Evolutionary conservation across 2,888 invertebrate species (phyloP).

Genomic region (Aphelenchoides bicaudatus): DNA sequence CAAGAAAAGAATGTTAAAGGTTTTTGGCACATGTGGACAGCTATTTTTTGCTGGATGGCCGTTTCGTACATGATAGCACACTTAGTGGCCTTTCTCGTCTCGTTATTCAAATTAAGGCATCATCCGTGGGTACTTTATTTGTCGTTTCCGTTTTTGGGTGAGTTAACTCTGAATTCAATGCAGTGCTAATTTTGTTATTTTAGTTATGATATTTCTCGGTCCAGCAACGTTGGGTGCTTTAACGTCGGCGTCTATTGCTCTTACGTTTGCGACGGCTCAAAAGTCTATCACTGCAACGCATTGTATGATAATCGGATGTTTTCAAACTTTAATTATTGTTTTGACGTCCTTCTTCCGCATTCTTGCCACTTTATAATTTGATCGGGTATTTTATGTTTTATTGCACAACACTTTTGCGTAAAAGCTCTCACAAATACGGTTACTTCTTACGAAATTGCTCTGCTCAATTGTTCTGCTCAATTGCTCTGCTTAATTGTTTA

Average conservation of each 20-base stretch:
- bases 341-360: constrained; percentile 43
- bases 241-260: constrained; percentile 36
- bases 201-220: constrained; percentile 33
- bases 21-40: constrained; percentile 47
- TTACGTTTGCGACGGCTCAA: constrained; percentile 35
- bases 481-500: too few species aligned
- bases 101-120: constrained; percentile 44
- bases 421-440: too few species aligned
- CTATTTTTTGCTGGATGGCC: constrained; percentile 52
- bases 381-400: too few species aligned
- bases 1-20: constrained; percentile 33
- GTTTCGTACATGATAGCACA: constrained; percentile 39
- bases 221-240: constrained; percentile 33
- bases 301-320: constrained; percentile 45
- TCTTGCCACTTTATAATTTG: constrained; percentile 43
- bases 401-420: too few species aligned
- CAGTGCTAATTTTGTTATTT: constrained; percentile 10
- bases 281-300: constrained; percentile 45
- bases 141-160: constrained; percentile 28
- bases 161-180: constrained; percentile 3
- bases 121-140: constrained; percentile 44
- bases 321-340: constrained; percentile 44
- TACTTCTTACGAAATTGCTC: too few species aligned
- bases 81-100: constrained; percentile 38
- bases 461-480: too few species aligned